Base-by-base conservation (phyloP, 2,888 invertebrate species). In the Leucophenga montana region DNA sequence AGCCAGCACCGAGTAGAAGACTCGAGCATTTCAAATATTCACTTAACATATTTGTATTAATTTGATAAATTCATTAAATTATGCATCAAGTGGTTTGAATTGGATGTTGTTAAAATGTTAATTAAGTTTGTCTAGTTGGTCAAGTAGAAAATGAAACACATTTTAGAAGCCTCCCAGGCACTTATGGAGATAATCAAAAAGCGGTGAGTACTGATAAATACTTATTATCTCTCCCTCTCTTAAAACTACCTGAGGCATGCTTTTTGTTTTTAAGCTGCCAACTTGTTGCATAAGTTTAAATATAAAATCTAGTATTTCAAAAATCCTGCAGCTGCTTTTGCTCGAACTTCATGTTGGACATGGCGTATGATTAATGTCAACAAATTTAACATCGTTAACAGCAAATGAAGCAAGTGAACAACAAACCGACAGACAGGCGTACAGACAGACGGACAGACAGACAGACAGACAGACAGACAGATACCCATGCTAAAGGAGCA, bases 331-430 rank as follows among this genome's bases (percentile, higher is more conserved):
- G 39, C 39, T 39, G 39, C 39, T 27, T 27, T 46, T n/a, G n/a
- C n/a, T n/a, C n/a, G n/a, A n/a, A n/a, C 48, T 6, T 11, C 18
- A 18, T 18, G 50, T 62, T 74, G 71, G 73, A 75, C 74, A 71
- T 74, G 73, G 69, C 73, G 69, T 73, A 75, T 75, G 75, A 75
- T 74, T 75, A 75, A 75, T 74, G 73, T 74, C 73, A 74, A 66
- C 71, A 73, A 70, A 70, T 75, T 73, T 71, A 74, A 68, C 73
- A 74, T 73, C 73, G 72, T 75, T 74, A 75, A 71, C 56, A 65
- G 61, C 66, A 67, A 68, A 50, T 20, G 54, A 62, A 14, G 22
- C 50, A 50, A 50, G 18, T 8, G 18, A 6, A 13, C 54, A 11
- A 27, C n/a, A 48, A n/a, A 27, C 33, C n/a, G n/a, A n/a, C n/a